These are phyloP conservation scores for Petaurus breviceps DNA, from an alignment of 2,113 vertebrate species.

Conservation along the genomic window DNA sequence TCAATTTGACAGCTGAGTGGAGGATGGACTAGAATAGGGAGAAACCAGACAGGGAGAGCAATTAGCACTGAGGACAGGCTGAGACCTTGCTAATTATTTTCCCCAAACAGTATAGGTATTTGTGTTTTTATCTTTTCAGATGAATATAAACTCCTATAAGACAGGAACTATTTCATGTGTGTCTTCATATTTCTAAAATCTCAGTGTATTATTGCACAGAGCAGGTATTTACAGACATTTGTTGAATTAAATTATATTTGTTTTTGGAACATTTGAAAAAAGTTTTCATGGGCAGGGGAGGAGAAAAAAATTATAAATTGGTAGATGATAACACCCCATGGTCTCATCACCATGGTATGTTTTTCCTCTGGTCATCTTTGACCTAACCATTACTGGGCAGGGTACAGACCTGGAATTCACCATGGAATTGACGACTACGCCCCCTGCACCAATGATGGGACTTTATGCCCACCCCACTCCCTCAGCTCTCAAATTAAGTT, in stretches of 20 bases:
- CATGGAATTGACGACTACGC: not conserved
- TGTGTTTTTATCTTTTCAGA: not conserved
- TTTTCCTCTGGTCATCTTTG: not conserved
- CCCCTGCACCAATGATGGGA: not conserved
- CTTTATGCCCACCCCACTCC: not conserved
- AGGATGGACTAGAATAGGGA: not conserved
- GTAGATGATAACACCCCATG: not conserved
- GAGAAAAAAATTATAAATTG: not conserved
- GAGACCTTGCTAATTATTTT: not conserved
- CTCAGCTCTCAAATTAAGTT: not conserved
- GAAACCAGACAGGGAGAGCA: not conserved
- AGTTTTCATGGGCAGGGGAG: not conserved
- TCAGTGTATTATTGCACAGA: not conserved
- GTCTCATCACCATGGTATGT: not conserved
- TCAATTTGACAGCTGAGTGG: not conserved
- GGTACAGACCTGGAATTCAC: not conserved
- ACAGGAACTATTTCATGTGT: not conserved
- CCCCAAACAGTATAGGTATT: not conserved
- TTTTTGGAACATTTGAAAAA: not conserved
- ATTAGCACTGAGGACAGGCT: not conserved
- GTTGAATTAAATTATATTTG: not conserved
- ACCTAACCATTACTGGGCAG: not conserved
- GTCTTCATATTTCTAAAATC: not conserved
- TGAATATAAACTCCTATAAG: not conserved
- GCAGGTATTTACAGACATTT: not conserved